Base-by-base conservation (phyloP, 2,113 vertebrate species). In the Caranx melampygus region DNA sequence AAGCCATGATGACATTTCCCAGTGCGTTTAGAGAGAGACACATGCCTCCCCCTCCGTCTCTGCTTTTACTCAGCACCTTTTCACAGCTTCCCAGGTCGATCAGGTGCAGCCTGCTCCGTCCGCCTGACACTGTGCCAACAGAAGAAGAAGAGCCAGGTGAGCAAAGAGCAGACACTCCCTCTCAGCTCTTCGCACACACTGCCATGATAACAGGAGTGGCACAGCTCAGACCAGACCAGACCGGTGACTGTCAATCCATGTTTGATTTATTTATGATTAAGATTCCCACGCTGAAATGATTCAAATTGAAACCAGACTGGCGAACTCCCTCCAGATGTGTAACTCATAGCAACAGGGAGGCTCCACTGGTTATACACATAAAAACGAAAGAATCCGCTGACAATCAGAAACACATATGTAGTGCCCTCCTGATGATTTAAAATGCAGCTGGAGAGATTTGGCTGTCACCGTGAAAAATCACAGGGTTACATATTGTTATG, bases 81-180 rank as follows among this genome's bases (percentile, higher is more conserved):
- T 99, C 97, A 89, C 97, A 98, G 90, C 97, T 97, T 31, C 97
- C 98, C 67, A 99, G 89, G 93, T 99, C 98, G 4, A 99, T 96
- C 79, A 99, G 97, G 91, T 99, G 98, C 83, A 99, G 95, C 79
- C 97, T 96, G 92, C 98, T 99, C 49, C 96, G 96, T 88, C 97
- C 97, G 21, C 97, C 97, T 2, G 97, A 93, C 93, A 93, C 89
- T 92, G 84, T 40, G 75, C 40, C 79, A 87, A 87, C 0, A 3
- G 73, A 72, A 81, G 73, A 84, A 66, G 72, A 79, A 59, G 21
- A 76, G 84, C 44, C 57, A 81, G 79, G 68, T 84, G 84, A 90
- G 70, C 31, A 33, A 21, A 74, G 33, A 10, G 49, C 69, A 81
- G 71, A 74, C 77, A 79, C 86, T 82, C 88, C 83, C 81, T 72